Conservation (phyloP, 1,140 invertebrate genomes). For the Vollenhovia emeryi region DNA sequence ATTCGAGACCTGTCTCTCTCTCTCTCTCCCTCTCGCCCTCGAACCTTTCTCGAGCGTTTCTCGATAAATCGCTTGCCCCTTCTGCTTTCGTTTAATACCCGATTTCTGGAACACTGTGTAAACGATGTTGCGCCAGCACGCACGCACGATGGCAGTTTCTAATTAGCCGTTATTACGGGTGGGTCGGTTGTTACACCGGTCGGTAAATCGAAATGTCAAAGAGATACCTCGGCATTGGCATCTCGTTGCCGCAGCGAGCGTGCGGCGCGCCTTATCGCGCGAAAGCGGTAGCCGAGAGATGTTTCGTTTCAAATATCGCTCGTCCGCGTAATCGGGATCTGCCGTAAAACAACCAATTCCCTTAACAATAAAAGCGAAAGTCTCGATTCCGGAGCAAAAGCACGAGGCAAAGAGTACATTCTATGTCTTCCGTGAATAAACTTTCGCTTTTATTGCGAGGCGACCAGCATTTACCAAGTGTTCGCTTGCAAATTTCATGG, state of each 20-base stretch:
- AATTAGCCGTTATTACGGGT: constrained; percentile 32
- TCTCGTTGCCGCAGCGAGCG: neutral
- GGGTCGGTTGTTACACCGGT: constrained; percentile 22
- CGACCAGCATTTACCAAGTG: neutral
- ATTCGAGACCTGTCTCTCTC: neutral
- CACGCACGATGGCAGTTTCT: neutral
- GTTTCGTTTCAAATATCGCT: neutral
- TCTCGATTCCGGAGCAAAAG: neutral
- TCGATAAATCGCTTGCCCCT: neutral
- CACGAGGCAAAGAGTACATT: neutral
- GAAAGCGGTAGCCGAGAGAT: neutral
- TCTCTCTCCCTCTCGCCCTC: too few species aligned
- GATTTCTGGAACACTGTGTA: neutral
- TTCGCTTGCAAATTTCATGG: neutral
- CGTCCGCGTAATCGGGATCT: neutral
- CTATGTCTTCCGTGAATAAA: neutral
- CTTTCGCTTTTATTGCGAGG: neutral
- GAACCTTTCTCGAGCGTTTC: too few species aligned
- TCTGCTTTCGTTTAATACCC: neutral
- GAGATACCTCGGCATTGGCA: constrained; percentile 6
- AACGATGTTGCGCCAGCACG: neutral
- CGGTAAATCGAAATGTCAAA: constrained; percentile 37
- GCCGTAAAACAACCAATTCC: neutral
- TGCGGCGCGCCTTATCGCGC: neutral
- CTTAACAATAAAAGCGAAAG: neutral